Evolutionary conservation across 2,113 vertebrate species (phyloP), one percentile per base, ranked within the genome.

Genomic region (Boulengeromyrus knoepffleri): DNA sequence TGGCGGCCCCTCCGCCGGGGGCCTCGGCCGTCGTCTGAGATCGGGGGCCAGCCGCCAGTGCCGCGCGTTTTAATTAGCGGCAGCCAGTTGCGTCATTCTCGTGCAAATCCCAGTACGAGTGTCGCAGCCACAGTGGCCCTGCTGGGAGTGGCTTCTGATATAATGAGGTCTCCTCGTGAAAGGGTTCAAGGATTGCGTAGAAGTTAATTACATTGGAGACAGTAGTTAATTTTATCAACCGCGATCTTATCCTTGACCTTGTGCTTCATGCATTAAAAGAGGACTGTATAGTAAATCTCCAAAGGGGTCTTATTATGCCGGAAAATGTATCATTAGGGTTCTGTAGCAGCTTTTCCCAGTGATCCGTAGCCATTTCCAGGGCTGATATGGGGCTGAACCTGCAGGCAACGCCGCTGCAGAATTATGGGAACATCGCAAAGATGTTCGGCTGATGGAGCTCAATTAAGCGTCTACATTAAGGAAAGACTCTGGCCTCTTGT

Each of bases 11-110:
- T 88, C 92, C 19, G 93, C 91, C 93, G 93, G 89, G 90, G 92
- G 77, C 88, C 92, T 94, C 94, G 92, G 94, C 95, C 93, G 92
- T 90, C 91, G 50, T 53, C 83, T 62, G 21, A 92, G 88, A 91
- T 12, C 4, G 1, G 53, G 66, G 52, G 10, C 80, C 21, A 21
- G 46, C 47, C 46, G 3, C 27, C 47, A 0, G 45, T 2, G 46
- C 27, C 9, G n/a, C 19, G 39, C 19, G 52, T 89, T 85, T 89
- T 84, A 74, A 89, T 80, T 85, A 83, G 21, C 39, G 53, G 13
- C n/a, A 49, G 36, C 24, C 52, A n/a, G 45, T 45, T 27, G 49
- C 27, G 21, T 42, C 74, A n/a, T 39, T 50, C 77, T 83, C 50
- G 45, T 7, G 7, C 52, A 24, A 56, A 58, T 89, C 36, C 52